These are phyloP conservation scores for Notechis scutatus DNA, from an alignment of 2,113 vertebrate species.

Conservation along the genomic window DNA sequence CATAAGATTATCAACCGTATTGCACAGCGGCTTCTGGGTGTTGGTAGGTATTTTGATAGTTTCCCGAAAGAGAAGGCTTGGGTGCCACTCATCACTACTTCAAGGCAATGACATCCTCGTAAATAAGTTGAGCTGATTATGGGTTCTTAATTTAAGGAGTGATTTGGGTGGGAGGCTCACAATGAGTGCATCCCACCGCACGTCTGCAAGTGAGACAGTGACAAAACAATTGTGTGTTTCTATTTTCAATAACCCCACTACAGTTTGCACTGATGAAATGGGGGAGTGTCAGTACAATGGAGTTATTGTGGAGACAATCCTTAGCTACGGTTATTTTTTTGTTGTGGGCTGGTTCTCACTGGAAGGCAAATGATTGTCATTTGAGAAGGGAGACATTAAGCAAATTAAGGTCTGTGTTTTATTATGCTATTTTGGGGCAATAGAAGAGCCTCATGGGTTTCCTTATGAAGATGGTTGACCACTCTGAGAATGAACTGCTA, in stretches of 20 bases:
- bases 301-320: conserved; percentile 52
- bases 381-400: conserved; percentile 34
- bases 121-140: conserved; percentile 12
- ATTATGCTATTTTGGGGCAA: background rate
- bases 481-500: background rate
- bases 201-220: conserved; percentile 39
- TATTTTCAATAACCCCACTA: conserved; percentile 39
- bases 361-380: conserved; percentile 45
- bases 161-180: conserved; percentile 21
- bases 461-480: background rate
- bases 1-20: background rate
- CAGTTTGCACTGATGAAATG: conserved; percentile 43
- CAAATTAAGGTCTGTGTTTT: conserved; percentile 23
- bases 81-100: background rate
- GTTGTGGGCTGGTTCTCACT: conserved; percentile 39
- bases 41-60: background rate
- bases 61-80: conserved; percentile 11
- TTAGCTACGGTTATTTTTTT: conserved; percentile 36
- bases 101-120: conserved; percentile 15
- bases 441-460: background rate
- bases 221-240: conserved; percentile 33
- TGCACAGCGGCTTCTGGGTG: background rate
- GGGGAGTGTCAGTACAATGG: conserved; percentile 30
- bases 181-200: conserved; percentile 21
- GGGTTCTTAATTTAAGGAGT: conserved; percentile 33